phyloP scores from a whole-genome alignment of 2,888 invertebrate species.

The Protodeltote pygarga region DNA sequence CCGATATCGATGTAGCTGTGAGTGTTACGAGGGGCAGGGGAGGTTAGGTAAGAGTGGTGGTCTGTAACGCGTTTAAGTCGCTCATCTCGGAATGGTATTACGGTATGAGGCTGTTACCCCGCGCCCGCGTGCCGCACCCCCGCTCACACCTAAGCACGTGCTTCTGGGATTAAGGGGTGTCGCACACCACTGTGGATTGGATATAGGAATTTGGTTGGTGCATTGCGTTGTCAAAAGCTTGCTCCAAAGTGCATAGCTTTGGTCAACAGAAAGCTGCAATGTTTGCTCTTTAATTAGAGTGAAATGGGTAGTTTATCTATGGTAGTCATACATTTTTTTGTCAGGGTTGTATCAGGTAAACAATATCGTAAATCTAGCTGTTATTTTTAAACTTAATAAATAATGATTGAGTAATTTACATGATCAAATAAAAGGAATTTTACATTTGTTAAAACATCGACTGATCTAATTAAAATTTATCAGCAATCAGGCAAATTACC shows the following conservation, averaged over 20 bases:
- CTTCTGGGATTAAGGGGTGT: constrained; percentile 74
- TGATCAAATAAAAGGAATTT: too few species aligned
- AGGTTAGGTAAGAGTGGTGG: constrained; percentile 66
- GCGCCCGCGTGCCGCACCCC: constrained; percentile 53
- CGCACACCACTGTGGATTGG: constrained; percentile 43
- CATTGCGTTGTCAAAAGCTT: constrained; percentile 1
- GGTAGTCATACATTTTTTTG: too few species aligned
- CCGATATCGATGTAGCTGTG: constrained; percentile 39
- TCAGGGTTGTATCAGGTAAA: too few species aligned
- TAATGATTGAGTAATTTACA: too few species aligned
- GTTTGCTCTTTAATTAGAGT: too few species aligned
- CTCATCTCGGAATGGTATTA: constrained; percentile 86
- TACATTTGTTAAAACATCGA: too few species aligned
- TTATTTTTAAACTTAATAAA: too few species aligned
- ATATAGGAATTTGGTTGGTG: constrained; percentile 12
- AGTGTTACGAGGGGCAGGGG: constrained; percentile 33
- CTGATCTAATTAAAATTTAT: too few species aligned
- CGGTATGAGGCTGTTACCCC: constrained; percentile 69
- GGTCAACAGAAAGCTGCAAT: neutral
- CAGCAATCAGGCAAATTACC: too few species aligned
- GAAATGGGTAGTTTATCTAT: too few species aligned
- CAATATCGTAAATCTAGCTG: too few species aligned
- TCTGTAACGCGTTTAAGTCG: constrained; percentile 82
- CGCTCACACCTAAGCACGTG: constrained; percentile 68
- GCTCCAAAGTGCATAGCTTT: too few species aligned